Conservation (phyloP, 2,888 invertebrate genomes). For the Cosmia trapezina region DNA sequence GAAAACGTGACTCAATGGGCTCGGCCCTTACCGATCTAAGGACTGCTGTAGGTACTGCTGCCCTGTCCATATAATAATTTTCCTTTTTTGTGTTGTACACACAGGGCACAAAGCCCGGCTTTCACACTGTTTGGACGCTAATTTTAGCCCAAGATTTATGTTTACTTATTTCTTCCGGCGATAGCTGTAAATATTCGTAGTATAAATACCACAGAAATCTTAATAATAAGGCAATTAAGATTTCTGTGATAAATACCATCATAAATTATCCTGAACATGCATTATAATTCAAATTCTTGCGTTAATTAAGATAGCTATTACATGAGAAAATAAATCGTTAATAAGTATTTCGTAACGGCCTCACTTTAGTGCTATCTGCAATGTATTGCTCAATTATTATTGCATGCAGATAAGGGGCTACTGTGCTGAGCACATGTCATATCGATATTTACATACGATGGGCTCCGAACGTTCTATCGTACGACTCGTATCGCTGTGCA, state of each 20-base stretch:
- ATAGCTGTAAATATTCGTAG: constrained; percentile 77
- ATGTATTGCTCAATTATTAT: constrained; percentile 73
- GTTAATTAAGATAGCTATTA: constrained; percentile 54
- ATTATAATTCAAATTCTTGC: constrained; percentile 59
- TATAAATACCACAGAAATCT: constrained; percentile 77
- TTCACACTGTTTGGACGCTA: constrained; percentile 75
- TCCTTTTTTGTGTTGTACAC: constrained; percentile 67
- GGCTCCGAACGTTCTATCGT: constrained; percentile 46
- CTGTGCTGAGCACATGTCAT: constrained; percentile 56
- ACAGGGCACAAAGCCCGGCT: constrained; percentile 61
- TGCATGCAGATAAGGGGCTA: constrained; percentile 69
- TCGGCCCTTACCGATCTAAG: constrained; percentile 20
- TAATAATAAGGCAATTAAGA: too few species aligned
- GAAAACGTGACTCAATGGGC: constrained; percentile 62
- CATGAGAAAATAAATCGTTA: constrained; percentile 54
- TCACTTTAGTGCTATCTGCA: constrained; percentile 60
- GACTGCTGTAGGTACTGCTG: constrained; percentile 7
- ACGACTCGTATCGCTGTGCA: constrained; percentile 48
- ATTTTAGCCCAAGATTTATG: constrained; percentile 78
- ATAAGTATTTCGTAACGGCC: constrained; percentile 60
- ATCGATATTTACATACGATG: constrained; percentile 63
- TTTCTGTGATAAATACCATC: constrained; percentile 76
- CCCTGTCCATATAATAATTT: constrained; percentile 59
- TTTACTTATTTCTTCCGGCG: constrained; percentile 82
- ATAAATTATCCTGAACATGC: constrained; percentile 65